Evolutionary conservation across 37 sponge, comb jelly and placozoan species (phyloP).

Genomic region (Diacarnus erythraeanus): DNA sequence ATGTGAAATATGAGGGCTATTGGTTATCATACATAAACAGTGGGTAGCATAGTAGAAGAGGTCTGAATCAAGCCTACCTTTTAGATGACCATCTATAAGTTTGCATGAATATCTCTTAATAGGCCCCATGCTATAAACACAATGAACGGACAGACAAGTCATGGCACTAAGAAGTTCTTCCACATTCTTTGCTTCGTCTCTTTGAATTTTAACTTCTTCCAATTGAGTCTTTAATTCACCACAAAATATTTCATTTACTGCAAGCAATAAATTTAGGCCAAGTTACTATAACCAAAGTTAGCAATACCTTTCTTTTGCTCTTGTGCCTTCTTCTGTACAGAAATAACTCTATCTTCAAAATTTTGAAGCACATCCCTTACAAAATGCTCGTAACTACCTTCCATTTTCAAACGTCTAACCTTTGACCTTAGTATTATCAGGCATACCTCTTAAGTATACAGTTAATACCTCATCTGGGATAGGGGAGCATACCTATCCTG

Average conservation of each 20-base stretch:
- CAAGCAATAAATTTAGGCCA: background rate
- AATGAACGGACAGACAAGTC: slow-evolving; percentile 25
- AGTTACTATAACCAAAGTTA: background rate
- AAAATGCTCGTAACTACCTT: slow-evolving; percentile 21
- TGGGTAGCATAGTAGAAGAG: background rate
- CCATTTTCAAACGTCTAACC: background rate
- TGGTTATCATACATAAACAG: background rate
- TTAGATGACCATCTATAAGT: slow-evolving; percentile 33
- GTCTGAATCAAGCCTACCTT: slow-evolving; percentile 33
- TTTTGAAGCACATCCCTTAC: slow-evolving; percentile 17
- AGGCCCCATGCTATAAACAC: background rate
- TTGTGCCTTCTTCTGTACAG: slow-evolving; percentile 35
- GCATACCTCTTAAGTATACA: too few species aligned
- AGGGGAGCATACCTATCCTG: too few species aligned
- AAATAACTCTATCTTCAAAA: slow-evolving; percentile 14
- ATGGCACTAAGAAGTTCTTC: slow-evolving; percentile 21
- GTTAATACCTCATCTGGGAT: too few species aligned
- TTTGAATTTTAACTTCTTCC: background rate
- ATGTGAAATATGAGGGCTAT: too few species aligned
- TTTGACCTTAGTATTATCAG: background rate
- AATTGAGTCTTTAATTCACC: slow-evolving; percentile 27
- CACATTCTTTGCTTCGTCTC: background rate
- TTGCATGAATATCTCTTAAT: slow-evolving; percentile 19
- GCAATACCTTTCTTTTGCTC: slow-evolving; percentile 32
- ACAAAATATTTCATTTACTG: slow-evolving; percentile 26